Evolutionary conservation across 2,888 invertebrate species (phyloP).

Genomic region (Nematopogon swammerdamellus): DNA sequence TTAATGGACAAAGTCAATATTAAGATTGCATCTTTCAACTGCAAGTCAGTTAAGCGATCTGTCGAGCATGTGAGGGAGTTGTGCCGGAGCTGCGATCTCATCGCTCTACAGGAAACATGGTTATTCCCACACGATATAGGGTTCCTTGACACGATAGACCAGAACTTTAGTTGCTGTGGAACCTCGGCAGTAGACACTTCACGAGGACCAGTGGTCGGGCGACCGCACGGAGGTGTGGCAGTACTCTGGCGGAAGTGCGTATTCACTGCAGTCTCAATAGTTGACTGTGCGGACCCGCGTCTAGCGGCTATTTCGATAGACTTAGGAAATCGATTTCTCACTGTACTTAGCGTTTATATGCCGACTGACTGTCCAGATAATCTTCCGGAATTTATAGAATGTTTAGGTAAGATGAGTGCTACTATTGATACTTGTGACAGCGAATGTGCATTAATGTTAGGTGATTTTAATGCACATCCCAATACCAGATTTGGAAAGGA

Average conservation of each 20-base stretch:
- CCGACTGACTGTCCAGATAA: background rate
- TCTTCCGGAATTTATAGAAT: background rate
- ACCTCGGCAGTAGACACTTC: background rate
- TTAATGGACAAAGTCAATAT: background rate
- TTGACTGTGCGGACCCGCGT: background rate
- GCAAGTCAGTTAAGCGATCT: background rate
- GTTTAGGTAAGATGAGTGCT: constrained; percentile 4
- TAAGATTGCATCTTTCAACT: background rate
- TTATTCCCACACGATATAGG: background rate
- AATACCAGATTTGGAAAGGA: constrained; percentile 11
- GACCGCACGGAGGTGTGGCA: background rate
- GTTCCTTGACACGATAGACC: background rate
- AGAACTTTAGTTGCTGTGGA: background rate
- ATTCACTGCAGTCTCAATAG: background rate
- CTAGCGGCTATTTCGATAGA: background rate
- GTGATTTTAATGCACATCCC: constrained; percentile 16
- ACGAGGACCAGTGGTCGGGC: background rate
- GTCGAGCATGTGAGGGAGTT: background rate
- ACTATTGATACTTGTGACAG: constrained; percentile 8
- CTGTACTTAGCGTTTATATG: background rate
- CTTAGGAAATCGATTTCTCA: background rate
- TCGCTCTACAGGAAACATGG: background rate
- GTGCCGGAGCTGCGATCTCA: background rate
- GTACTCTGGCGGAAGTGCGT: background rate
- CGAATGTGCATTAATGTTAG: constrained; percentile 11